These are phyloP conservation scores for Anguilla pacifica DNA, from an alignment of 2,797 vertebrate genomes.

Conservation along the genomic window DNA sequence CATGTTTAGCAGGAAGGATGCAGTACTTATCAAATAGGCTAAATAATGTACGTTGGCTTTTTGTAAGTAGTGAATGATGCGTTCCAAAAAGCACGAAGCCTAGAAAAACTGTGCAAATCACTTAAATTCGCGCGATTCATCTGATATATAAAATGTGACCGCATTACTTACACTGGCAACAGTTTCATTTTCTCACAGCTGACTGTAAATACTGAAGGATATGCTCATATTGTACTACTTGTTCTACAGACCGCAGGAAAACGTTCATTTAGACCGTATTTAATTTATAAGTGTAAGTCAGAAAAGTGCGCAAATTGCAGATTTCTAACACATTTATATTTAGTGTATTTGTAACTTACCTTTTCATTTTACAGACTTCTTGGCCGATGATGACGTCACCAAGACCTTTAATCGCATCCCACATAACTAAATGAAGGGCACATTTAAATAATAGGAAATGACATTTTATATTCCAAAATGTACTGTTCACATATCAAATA, in stretches of 20 bases:
- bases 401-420: slow-evolving; percentile 23
- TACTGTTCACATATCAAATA: slow-evolving; percentile 5
- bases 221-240: not conserved
- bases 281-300: not conserved
- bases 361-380: slow-evolving; percentile 40
- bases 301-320: not conserved
- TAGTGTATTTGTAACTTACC: slow-evolving; percentile 58
- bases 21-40: not conserved
- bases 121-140: not conserved
- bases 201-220: not conserved
- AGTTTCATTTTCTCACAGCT: not conserved
- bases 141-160: not conserved
- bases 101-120: not conserved
- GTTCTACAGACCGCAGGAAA: not conserved
- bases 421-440: slow-evolving; percentile 5
- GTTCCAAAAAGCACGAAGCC: not conserved
- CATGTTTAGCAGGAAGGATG: not conserved
- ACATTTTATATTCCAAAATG: not conserved
- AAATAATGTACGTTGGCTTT: not conserved
- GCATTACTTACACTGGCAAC: not conserved
- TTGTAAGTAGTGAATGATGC: not conserved
- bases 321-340: slow-evolving; percentile 11
- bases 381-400: slow-evolving; percentile 41
- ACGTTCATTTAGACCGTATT: not conserved
- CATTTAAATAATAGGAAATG: slow-evolving; percentile 19